These are phyloP conservation scores for Laspeyria flexula DNA, from an alignment of 2,888 invertebrate genomes.

Conservation along the genomic window DNA sequence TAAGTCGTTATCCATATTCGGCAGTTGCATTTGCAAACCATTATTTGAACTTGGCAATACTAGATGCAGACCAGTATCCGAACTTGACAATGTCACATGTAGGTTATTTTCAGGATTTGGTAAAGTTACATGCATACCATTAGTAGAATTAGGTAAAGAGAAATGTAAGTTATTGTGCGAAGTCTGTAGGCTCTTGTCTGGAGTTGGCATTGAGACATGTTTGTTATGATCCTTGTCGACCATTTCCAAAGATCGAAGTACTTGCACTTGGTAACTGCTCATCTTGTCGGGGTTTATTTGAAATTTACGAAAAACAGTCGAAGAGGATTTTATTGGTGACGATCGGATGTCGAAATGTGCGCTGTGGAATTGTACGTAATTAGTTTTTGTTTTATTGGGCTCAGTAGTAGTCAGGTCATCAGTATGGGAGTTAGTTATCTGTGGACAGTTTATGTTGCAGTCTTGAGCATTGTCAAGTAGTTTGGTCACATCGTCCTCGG, in stretches of 20 bases:
- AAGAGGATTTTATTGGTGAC: slow-evolving; percentile 77
- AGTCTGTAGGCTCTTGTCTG: slow-evolving; percentile 9
- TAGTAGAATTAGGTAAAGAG: slow-evolving; percentile 18
- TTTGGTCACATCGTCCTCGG: slow-evolving; percentile 17
- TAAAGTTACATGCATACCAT: slow-evolving; percentile 24
- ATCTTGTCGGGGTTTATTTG: slow-evolving; percentile 75
- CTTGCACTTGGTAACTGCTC: slow-evolving; percentile 68
- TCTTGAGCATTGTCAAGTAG: slow-evolving; percentile 20
- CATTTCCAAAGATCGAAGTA: slow-evolving; percentile 64
- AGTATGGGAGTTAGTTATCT: slow-evolving; percentile 10
- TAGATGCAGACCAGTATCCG: slow-evolving; percentile 21
- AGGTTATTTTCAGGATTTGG: slow-evolving; percentile 19
- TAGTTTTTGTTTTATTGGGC: slow-evolving; percentile 47
- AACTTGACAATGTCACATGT: slow-evolving; percentile 18
- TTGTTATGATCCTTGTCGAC: slow-evolving; percentile 37
- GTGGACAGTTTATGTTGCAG: slow-evolving; percentile 17
- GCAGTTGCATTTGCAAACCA: slow-evolving; percentile 17
- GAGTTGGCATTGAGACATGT: slow-evolving; percentile 6
- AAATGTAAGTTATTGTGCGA: neutral
- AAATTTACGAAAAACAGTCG: slow-evolving; percentile 74
- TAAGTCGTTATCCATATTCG: slow-evolving; percentile 11
- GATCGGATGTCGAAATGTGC: slow-evolving; percentile 80
- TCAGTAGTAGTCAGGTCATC: slow-evolving; percentile 23
- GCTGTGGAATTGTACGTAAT: slow-evolving; percentile 70
- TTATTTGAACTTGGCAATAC: slow-evolving; percentile 15